Evolutionary conservation across 2,888 invertebrate species (phyloP).

Genomic region (Neelides folsomi): DNA sequence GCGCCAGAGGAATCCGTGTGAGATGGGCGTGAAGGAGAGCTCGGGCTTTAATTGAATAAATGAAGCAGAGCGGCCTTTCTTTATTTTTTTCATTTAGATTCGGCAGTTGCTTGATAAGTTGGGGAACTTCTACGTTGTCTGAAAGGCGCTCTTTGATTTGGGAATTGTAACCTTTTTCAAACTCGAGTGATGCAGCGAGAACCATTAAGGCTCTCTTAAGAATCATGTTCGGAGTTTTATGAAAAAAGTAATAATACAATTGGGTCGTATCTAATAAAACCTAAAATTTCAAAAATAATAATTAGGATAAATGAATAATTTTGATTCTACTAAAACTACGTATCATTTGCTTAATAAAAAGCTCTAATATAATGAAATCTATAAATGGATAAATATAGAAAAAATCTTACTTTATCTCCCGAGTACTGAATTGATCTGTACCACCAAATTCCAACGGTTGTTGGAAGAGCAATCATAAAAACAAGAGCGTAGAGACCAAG

Average conservation of each 20-base stretch:
- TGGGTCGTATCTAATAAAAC: conserved; percentile 92
- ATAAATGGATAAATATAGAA: too few relatives aligned
- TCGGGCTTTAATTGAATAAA: conserved; percentile 74
- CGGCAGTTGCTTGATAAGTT: conserved; percentile 77
- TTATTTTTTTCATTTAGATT: conserved; percentile 93
- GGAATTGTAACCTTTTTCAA: conserved; percentile 82
- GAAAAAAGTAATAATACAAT: conserved; percentile 88
- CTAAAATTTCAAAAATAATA: conserved; percentile 36
- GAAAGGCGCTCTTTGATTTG: conserved; percentile 84
- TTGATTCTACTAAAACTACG: too few relatives aligned
- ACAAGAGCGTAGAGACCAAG: conserved; percentile 86
- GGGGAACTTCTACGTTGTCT: conserved; percentile 88
- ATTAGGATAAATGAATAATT: too few relatives aligned
- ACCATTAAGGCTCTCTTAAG: conserved; percentile 93
- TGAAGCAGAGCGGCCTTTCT: conserved; percentile 79
- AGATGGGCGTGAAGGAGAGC: conserved; percentile 93
- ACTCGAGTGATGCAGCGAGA: conserved; percentile 89
- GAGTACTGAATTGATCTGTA: conserved; percentile 93
- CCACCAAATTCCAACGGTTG: conserved; percentile 95
- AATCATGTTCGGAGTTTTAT: conserved; percentile 90
- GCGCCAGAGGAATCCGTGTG: conserved; percentile 63
- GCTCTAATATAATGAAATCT: too few relatives aligned
- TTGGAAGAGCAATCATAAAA: conserved; percentile 93
- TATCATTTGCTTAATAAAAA: too few relatives aligned
- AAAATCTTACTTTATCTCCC: conserved; percentile 61